Percentiles rank a stretch among this genome's conserved stretches.
phyloP scores from a whole-genome alignment of 2,113 vertebrate genomes.

The Halichoeres trimaculatus region DNA sequence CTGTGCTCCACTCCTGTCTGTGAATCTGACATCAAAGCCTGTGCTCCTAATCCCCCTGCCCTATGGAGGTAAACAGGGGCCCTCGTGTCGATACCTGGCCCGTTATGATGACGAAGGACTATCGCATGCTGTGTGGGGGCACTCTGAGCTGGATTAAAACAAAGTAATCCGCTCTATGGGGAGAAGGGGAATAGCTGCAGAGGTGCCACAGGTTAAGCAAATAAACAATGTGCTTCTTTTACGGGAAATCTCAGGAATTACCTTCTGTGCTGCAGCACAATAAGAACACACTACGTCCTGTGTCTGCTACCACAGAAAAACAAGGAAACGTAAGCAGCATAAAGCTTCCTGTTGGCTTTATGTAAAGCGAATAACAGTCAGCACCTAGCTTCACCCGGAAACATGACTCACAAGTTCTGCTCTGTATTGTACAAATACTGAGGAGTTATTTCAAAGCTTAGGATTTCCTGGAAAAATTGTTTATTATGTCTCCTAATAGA shows the following conservation, averaged over 20 bases:
- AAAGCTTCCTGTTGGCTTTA: conserved; percentile 20
- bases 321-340: neutral
- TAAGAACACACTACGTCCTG: conserved; percentile 7
- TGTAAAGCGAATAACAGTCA: neutral
- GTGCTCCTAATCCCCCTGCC: conserved; percentile 69
- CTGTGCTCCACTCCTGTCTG: conserved; percentile 52
- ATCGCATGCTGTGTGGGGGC: conserved; percentile 45
- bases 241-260: conserved; percentile 26
- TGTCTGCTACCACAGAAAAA: neutral
- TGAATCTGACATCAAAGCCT: conserved; percentile 77
- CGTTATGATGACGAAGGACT: conserved; percentile 37
- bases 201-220: conserved; percentile 63
- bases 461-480: neutral
- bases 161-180: conserved; percentile 73
- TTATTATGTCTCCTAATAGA: neutral
- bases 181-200: conserved; percentile 44
- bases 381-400: neutral
- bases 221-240: conserved; percentile 64
- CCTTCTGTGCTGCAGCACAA: neutral
- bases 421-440: neutral
- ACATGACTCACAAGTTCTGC: neutral
- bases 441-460: conserved; percentile 2
- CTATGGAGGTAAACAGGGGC: conserved; percentile 64
- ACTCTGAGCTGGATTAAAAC: conserved; percentile 75
- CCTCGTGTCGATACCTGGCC: conserved; percentile 62